Base-by-base conservation (phyloP, 1,140 invertebrate species). In the Apolygus lucorum region DNA sequence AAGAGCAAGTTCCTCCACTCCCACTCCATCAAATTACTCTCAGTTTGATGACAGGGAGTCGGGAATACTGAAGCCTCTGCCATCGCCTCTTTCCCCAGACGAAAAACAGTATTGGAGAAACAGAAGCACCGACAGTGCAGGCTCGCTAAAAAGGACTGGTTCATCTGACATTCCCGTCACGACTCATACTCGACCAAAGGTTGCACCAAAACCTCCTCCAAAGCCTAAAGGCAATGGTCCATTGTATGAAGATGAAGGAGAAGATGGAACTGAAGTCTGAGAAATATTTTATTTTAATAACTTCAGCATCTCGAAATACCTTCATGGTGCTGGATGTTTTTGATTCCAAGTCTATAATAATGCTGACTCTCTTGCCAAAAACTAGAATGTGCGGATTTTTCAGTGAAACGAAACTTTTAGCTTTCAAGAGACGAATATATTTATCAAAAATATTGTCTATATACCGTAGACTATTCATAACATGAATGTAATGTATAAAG, bases 251-350 rank as follows among this genome's bases (percentile, higher is more conserved):
- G 90, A 93, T 76, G 90, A 93, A 79, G 89, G 88, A 13, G 90
- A 92, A 75, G 90, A 93, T 74, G 90, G 90, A 52, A 93, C 90
- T 74, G 90, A 92, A 83, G 90, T 93, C 81, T 91, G 78, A 34
- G n/a, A 28, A 29, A 21, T 67, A 34, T 28, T n/a, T 42, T 29
- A 13, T 17, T 42, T n/a, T 27, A 29, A 13, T 28, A 34, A 67
- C 14, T 25, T 42, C 13, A 21, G n/a, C 27, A 67, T 67, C 14
- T n/a, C n/a, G n/a, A n/a, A n/a, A n/a, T n/a, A n/a, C n/a, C 28
- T n/a, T 17, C 64, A 13, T 25, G 21, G 64, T 67, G 22, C 28
- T 67, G 27, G 22, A n/a, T 26, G n/a, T 29, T 17, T 29, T 2
- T 2, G 22, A 25, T 63, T 26, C 22, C 22, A 25, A 25, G 26